These are phyloP conservation scores for Limanda limanda DNA, from an alignment of 2,113 vertebrate species.

Conservation along the genomic window DNA sequence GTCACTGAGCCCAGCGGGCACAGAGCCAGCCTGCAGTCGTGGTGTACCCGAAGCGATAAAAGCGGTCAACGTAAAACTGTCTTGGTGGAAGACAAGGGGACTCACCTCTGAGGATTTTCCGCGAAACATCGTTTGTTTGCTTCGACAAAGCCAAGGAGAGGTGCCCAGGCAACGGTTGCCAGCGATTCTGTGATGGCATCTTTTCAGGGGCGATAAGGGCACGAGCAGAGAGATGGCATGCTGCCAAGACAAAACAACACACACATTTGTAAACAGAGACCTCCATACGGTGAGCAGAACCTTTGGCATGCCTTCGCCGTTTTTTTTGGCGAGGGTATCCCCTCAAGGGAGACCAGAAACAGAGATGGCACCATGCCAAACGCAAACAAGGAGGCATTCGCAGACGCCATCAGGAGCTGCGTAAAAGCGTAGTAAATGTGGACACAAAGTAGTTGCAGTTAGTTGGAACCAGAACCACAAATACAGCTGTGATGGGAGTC, in stretches of 20 bases:
- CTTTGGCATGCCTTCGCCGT: constrained; percentile 59
- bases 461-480: constrained; percentile 27
- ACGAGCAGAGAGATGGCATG: constrained; percentile 67
- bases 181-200: constrained; percentile 72
- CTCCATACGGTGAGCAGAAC: constrained; percentile 59
- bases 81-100: constrained; percentile 49
- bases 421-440: constrained; percentile 32
- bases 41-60: constrained; percentile 34
- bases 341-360: constrained; percentile 67
- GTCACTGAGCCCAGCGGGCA: constrained; percentile 61
- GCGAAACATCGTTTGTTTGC: constrained; percentile 66
- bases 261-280: constrained; percentile 62
- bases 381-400: constrained; percentile 42
- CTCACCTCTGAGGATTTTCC: constrained; percentile 70
- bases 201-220: constrained; percentile 58
- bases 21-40: constrained; percentile 52
- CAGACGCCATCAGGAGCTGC: constrained; percentile 34
- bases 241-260: constrained; percentile 69
- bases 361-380: constrained; percentile 76
- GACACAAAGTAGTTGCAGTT: constrained; percentile 42
- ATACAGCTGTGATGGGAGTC: constrained; percentile 21
- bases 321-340: constrained; percentile 62
- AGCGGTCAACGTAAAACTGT: constrained; percentile 37
- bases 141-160: constrained; percentile 68
- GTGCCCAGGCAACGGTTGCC: constrained; percentile 68